A percentile compares a stretch with the other conserved stretches of the same genome.
phyloP scores from a whole-genome alignment of 2,797 vertebrate genomes.

The Dallia pectoralis region DNA sequence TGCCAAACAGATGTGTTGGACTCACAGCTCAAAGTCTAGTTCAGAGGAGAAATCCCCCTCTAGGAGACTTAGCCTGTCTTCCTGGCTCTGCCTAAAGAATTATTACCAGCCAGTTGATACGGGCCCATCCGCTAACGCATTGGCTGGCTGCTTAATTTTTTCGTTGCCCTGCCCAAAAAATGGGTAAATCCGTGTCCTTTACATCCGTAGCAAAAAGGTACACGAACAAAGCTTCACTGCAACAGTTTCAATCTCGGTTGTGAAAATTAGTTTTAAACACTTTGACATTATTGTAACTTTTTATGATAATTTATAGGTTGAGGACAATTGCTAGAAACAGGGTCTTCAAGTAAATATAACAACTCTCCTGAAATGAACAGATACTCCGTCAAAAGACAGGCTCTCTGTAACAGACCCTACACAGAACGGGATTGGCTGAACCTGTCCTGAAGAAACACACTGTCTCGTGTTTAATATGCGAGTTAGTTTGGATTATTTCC shows the following conservation, averaged over 20 bases:
- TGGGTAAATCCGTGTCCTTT: background rate
- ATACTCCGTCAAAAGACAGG: too few species aligned
- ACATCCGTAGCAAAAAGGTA: background rate
- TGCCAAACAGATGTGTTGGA: slow-evolving; percentile 68
- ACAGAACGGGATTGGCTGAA: too few species aligned
- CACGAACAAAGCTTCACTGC: background rate
- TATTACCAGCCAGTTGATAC: slow-evolving; percentile 21
- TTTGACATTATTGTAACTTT: too few species aligned
- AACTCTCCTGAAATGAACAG: too few species aligned
- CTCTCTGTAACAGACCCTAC: too few species aligned
- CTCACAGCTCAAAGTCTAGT: slow-evolving; percentile 32
- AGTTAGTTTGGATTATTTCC: background rate
- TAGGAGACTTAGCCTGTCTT: slow-evolving; percentile 41
- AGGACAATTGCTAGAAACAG: too few species aligned
- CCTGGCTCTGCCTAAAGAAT: slow-evolving; percentile 28
- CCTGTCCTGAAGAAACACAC: too few species aligned
- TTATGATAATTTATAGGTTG: too few species aligned
- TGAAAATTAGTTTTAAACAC: too few species aligned
- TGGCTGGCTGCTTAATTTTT: background rate
- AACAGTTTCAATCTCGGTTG: too few species aligned
- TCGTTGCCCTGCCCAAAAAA: background rate
- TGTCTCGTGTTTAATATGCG: too few species aligned
- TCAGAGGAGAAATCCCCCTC: slow-evolving; percentile 36
- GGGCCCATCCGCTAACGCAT: background rate
- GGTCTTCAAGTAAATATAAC: too few species aligned